Base-by-base conservation (phyloP, 2,113 vertebrate genomes). In the Spea bombifrons region DNA sequence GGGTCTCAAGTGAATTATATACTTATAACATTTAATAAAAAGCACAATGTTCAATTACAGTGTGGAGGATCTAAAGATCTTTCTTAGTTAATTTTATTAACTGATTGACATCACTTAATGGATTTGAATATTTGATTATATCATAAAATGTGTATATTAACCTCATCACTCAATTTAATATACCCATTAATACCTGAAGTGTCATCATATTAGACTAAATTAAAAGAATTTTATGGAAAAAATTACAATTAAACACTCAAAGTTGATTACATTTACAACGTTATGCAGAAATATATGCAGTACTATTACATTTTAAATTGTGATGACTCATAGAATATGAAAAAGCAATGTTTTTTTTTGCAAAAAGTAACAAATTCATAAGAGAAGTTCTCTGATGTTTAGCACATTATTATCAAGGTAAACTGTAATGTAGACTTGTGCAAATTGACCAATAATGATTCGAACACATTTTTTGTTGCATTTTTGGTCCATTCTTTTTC, bases 151-250 rank as follows among this genome's bases (percentile, higher is more conserved):
- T 91, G 90, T 93, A 90, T 91, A 91, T 91, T 91, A 92, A 90
- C 88, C 88, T 90, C 91, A 93, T 93, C 89, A 93, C 90, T 93
- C 92, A 93, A 92, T 92, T 93, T 93, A 92, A 93, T 92, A 86
- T 90, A 89, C 87, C 90, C 89, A 92, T 93, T 93, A 93, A 90
- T 91, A 90, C 88, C 90, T 92, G 91, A 92, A 92, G 90, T 92
- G 91, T 91, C 90, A 92, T 93, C 92, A 93, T 92, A 93, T 92
- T 92, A 92, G 90, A 89, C 89, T 92, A 92, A 92, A 93, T 93
- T 92, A 93, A 93, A 93, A 92, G 89, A 89, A 85, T 91, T 93
- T 92, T 91, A 92, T 92, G 90, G 90, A 91, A 91, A 91, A 91
- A 91, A 92, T 92, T 91, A 89, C 89, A 93, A 91, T 92, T 92